A percentile compares a stretch with the other conserved stretches of the same genome.
These are phyloP conservation scores for Andrena flavipes DNA, from an alignment of 2,888 invertebrate genomes.

Conservation along the genomic window DNA sequence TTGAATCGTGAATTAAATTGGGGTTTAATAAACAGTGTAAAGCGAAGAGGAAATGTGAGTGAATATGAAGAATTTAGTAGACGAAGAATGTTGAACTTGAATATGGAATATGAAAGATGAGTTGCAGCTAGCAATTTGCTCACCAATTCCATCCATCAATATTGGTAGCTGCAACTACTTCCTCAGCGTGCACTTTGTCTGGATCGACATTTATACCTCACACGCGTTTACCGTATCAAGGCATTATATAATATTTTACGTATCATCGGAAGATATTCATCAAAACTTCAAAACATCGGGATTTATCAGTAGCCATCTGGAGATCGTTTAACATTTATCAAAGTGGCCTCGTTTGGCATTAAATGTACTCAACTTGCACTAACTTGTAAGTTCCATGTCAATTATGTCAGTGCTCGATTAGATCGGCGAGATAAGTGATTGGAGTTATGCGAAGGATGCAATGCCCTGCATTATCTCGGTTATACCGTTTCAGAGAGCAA, in stretches of 20 bases:
- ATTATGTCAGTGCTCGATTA: conserved; percentile 49
- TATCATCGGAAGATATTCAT: background rate
- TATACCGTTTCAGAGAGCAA: conserved; percentile 12
- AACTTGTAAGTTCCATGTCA: conserved; percentile 39
- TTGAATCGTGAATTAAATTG: background rate
- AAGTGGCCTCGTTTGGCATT: background rate
- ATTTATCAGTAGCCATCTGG: conserved; percentile 21
- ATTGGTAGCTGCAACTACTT: background rate
- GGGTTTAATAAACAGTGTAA: background rate
- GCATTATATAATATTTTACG: background rate
- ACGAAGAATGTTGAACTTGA: too few species aligned
- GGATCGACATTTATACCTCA: background rate
- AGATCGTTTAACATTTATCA: conserved; percentile 30
- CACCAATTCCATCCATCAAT: background rate
- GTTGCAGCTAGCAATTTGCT: background rate
- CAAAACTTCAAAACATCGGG: conserved; percentile 34
- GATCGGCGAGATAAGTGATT: conserved; percentile 43
- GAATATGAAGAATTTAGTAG: too few species aligned
- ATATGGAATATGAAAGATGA: background rate
- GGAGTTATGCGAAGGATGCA: conserved; percentile 38
- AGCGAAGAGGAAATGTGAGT: too few species aligned
- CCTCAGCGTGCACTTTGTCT: background rate
- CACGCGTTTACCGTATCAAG: background rate
- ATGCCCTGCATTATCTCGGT: conserved; percentile 19
- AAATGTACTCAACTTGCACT: conserved; percentile 7